These are phyloP conservation scores for Donacobius atricapilla DNA, from an alignment of 2,113 vertebrate species.

Conservation along the genomic window DNA sequence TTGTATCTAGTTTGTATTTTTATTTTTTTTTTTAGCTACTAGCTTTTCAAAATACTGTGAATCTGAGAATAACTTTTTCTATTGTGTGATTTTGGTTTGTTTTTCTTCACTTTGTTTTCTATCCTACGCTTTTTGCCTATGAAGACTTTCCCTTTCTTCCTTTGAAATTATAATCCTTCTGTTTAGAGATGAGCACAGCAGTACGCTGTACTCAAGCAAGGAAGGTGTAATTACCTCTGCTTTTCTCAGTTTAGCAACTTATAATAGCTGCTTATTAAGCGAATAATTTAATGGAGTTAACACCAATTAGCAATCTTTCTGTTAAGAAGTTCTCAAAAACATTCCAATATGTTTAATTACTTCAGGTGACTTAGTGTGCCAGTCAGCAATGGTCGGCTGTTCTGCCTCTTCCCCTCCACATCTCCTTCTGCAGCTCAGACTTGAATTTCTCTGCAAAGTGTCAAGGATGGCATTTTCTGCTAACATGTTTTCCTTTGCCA, in stretches of 20 bases:
- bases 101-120: background rate
- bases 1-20: background rate
- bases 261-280: slow-evolving; percentile 2
- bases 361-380: background rate
- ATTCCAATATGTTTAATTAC: background rate
- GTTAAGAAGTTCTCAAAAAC: background rate
- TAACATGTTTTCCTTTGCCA: background rate
- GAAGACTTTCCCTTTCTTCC: background rate
- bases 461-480: background rate
- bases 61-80: background rate
- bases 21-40: background rate
- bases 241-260: slow-evolving; percentile 4
- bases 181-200: background rate
- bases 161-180: background rate
- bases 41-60: background rate
- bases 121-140: rapidly evolving
- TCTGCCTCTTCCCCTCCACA: background rate
- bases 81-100: background rate
- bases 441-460: background rate
- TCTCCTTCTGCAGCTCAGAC: background rate
- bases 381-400: background rate
- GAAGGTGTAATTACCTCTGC: background rate
- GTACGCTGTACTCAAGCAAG: background rate
- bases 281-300: slow-evolving; percentile 4
- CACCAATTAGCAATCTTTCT: background rate